Base-by-base conservation (phyloP, 2,113 vertebrate species). In the Noctilio leporinus region DNA sequence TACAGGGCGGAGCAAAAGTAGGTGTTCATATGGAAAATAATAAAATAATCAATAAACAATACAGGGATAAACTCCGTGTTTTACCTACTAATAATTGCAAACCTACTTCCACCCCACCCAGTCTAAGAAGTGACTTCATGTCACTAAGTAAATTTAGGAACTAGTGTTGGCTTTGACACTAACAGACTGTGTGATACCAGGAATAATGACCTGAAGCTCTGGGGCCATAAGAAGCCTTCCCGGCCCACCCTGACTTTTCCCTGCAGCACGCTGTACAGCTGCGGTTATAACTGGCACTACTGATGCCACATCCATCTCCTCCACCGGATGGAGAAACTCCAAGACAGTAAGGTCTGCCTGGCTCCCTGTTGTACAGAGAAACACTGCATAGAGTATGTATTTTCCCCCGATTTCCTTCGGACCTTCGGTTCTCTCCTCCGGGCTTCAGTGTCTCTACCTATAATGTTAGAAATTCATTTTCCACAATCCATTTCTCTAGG, bases 361-460 rank as follows among this genome's bases (percentile, higher is more conserved):
- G 7, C 15, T 80, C 47, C 45, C 14, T 3, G 8, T 1, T 7
- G 1, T 5, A 20, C 4, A 16, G 0, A 43, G 15, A 33, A 57
- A 69, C 7, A 28, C 16, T 20, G 1, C 1, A 62, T 3, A 26
- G 6, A 0, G 16, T 87, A 75, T 5, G 1, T 24, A 8, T 4
- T 59, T 69, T 55, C 15, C 20, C 22, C 20, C 19, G 49, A 76
- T 47, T 69, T 77, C 16, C 55, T 33, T 93, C 26, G 38, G 38
- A 7, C 11, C 49, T 40, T 70, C n/a, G 70, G 3, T 28, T 65
- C 14, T 85, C 35, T 26, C 87, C 40, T 69, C 45, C 65, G 45
- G 17, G 49, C 22, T 59, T 69, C 20, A 55, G 0, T 45, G 3
- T 85, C 8, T 84, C 55, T 8, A 59, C 53, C n/a, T 70, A 2